Evolutionary conservation across 92 coral and sea anemone genomes (phyloP), one percentile per base, ranked within the genome.

Genomic region (Metridium senile): DNA sequence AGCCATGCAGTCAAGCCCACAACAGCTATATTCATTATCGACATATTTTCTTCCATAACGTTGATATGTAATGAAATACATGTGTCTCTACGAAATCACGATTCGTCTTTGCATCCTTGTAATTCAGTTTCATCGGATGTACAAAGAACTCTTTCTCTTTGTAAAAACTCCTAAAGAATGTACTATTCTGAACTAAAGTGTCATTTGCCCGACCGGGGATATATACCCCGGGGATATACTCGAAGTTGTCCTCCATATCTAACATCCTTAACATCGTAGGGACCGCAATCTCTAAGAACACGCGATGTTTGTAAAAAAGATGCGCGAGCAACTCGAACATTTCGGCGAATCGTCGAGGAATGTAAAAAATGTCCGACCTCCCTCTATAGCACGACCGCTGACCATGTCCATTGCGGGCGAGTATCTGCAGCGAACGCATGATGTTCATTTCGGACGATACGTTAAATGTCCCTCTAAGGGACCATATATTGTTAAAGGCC

Each of bases 241-340:
- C 87, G 70, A 93, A 90, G 59, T 91, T 82, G 0, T 68, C 83
- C 43, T 52, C 82, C 8, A 35, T 26, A 71, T 93, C 98, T 21
- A 91, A 72, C 88, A 91, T 82, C 28, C 97, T 87, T 22, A 87
- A 81, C 2, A 93, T 91, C 34, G 98, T 91, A 0, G 98, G 98
- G 21, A 91, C 84, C 1, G 97, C 92, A 33, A 93, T 91, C 82
- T 93, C 98, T 30, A 91, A 85, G 67, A 93, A 93, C 20, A 93
- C 84, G 11, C 86, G 43, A 62, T 93, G 97, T 62, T 93, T 93
- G 54, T 83, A 79, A 67, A 93, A 93, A 51, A 88, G 54, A 71
- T 87, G 68, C 26, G 98, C 87, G 56, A 91, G 62, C 26, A 78
- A 63, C 68, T 77, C 82, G 72, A 91, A 93, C 26, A 56, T 64